phyloP scores from a whole-genome alignment of 92 coral and sea anemone genomes.

The Pocillopora meandrina region DNA sequence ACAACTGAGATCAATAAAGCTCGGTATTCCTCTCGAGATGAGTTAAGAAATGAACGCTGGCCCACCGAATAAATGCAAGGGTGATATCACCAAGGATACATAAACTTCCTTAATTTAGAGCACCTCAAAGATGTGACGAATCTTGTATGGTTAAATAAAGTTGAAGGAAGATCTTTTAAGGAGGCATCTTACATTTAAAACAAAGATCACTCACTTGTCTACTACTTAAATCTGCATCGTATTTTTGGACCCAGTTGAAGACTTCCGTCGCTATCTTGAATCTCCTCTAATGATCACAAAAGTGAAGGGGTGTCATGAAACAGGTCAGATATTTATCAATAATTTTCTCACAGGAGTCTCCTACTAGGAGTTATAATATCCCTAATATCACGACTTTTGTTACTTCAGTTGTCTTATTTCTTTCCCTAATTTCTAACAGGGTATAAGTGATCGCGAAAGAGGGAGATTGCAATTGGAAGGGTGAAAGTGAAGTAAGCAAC shows the following conservation, averaged over 20 bases:
- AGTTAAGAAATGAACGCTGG: no score
- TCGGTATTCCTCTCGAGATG: no score
- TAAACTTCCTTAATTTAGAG: no score
- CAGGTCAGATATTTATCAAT: neutral
- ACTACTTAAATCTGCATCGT: constrained; percentile 84
- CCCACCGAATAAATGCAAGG: no score
- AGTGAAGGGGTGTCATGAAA: neutral
- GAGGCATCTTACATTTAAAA: neutral
- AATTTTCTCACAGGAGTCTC: neutral
- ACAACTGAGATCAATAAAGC: no score
- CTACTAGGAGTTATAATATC: neutral
- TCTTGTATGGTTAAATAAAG: no score
- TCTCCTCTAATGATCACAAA: constrained; percentile 59
- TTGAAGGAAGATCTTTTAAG: no score
- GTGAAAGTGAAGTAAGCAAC: neutral
- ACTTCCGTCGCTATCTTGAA: constrained; percentile 97
- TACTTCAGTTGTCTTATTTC: no score
- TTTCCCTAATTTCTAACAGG: no score
- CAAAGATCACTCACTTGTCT: constrained; percentile 72
- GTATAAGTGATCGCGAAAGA: neutral
- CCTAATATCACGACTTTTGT: no score
- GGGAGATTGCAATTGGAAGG: neutral
- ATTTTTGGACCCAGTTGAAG: constrained; percentile 96
- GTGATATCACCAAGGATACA: no score
- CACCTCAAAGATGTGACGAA: no score